Evolutionary conservation across 1,140 invertebrate species (phyloP).

Genomic region (Laodelphax striatellus): DNA sequence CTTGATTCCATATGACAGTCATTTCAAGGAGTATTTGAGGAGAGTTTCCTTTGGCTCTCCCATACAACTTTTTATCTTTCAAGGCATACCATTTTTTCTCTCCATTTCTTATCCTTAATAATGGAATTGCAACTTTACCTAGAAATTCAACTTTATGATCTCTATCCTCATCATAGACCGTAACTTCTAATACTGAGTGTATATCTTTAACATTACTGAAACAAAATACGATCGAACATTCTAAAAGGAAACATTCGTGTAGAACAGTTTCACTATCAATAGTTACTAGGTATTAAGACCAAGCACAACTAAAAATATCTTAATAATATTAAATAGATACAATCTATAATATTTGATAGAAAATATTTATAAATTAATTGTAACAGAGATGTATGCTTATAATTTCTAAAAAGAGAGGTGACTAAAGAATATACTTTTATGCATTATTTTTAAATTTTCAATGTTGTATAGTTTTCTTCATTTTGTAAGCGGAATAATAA

Average conservation of each 20-base stretch:
- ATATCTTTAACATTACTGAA: constrained; percentile 91
- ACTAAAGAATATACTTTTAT: too few species aligned
- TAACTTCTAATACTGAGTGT: constrained; percentile 90
- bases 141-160: constrained; percentile 98
- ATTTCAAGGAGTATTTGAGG: constrained; percentile 89
- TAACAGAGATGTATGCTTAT: too few species aligned
- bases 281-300: background rate
- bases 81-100: constrained; percentile 92
- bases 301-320: background rate
- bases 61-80: constrained; percentile 89
- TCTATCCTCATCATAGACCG: constrained; percentile 95
- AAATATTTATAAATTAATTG: too few species aligned
- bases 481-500: too few species aligned
- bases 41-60: constrained; percentile 76
- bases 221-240: constrained; percentile 2
- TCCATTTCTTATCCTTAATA: constrained; percentile 77
- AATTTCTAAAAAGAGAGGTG: too few species aligned
- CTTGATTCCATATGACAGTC: constrained; percentile 83
- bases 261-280: background rate
- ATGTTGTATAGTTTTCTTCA: too few species aligned
- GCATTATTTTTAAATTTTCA: too few species aligned
- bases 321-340: too few species aligned
- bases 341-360: too few species aligned
- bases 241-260: background rate
- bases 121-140: constrained; percentile 83